Base-by-base conservation (phyloP, 2,797 vertebrate genomes). In the Nothura maculosa region DNA sequence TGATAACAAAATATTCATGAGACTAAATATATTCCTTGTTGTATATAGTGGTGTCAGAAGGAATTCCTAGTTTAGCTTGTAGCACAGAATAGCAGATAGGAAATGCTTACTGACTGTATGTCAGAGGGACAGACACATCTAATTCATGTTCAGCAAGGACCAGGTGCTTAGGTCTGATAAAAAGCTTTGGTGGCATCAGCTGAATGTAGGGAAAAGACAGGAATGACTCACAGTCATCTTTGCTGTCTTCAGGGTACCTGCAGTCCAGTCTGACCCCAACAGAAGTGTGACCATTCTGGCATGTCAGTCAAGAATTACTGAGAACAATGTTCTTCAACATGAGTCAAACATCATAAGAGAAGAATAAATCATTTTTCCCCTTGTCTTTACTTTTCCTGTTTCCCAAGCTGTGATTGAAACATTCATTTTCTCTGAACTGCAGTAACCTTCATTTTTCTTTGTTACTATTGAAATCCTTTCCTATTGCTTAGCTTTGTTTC, bases 371-470 rank as follows among this genome's bases (percentile, higher is more conserved):
- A 28, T 58, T 47, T 25, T 50, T 61, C 25, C 10, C 4, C 2
- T 85, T 62, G 9, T 60, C 25, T 62, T 89, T 60, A 19, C 7
- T 58, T 90, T 86, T 86, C 72, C 8, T 47, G 6, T 85, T 17
- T 68, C 48, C 5, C 9, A 55, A 82, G 76, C 21, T 16, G 45
- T 12, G 21, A 9, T 8, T 30, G 68, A 89, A 32, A 10, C 36
- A 69, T 68, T 68, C 18, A 89, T 75, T 40, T 85, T 69, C 32
- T 69, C 67, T 85, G 60, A 89, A 87, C 19, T 63, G 14, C 43
- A 90, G 19, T 50, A 96, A 52, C 12, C 30, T 87, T 83, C 38
- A 22, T 8, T 87, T 82, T 85, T 80, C 66, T 91, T 81, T 87
- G 27, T 83, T 63, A 12, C 27, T 63, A 9, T 12, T 87, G 42